Evolutionary conservation across 1,140 invertebrate genomes (phyloP), one percentile per base, ranked within the genome.

Genomic region (Saccostrea echinata): DNA sequence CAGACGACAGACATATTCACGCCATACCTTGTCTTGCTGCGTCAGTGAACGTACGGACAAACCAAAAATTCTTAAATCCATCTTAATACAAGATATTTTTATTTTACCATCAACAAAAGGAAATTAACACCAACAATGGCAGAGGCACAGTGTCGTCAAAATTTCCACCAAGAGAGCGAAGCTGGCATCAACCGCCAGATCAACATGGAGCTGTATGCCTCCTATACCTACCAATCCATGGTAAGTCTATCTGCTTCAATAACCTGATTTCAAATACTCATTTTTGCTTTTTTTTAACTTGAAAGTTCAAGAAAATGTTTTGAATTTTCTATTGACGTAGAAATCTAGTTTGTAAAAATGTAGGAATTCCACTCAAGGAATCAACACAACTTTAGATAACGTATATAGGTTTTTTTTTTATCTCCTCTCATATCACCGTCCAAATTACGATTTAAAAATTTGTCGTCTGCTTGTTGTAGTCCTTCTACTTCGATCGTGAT

Each of bases 151-250:
- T 91, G 95, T 84, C 96, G 97, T 64, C 97, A 98, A 94, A 98
- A 98, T 95, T 98, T 96, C 94, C 96, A 97, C 87, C 93, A 95
- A 64, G 97, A 97, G 88, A 97, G 96, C 91, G 98, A 98, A 95
- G 96, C 96, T 33, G 93, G 91, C 43, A 96, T 98, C 61, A 98
- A 98, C 94, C 97, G 97, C 88, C 98, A 98, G 95, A 98, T 98
- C 91, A 98, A 98, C 95, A 95, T 98, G 96, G 98, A 98, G 94
- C 93, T 98, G 4, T 96, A 97, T 90, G 97, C 98, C 12, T 97
- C 96, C 94, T 98, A 98, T 94, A 96, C 96, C 55, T 98, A 98
- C 94, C 94, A 97, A 93, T 97, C 97, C 33, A 97, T 98, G 97
- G 97, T 98, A 95, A 92, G 93, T 90, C 18, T 8, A 43, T n/a